Evolutionary conservation across 2,888 invertebrate genomes (phyloP), one percentile per base, ranked within the genome.

Genomic region (Amaurobius ferox): DNA sequence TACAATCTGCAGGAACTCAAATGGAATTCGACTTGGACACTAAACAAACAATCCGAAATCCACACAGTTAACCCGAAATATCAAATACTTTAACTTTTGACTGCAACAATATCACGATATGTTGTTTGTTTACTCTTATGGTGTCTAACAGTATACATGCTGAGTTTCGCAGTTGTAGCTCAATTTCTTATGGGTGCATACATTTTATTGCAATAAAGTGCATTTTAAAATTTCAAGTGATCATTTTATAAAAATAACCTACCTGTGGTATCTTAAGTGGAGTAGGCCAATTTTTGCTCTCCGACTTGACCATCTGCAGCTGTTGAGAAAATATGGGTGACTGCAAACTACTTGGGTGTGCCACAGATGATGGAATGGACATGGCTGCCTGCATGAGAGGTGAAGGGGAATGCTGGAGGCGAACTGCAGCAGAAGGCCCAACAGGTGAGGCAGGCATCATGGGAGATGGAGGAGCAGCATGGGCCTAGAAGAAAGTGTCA

Each of bases 361-460:
- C 19, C 28, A 55, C 48, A 13, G 93, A 92, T 2, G 93, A 91
- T 48, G 90, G 89, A 88, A 92, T 92, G 48, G 92, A 91, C 5
- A 93, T 93, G 6, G 93, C 93, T 7, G 92, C 92, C 13, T 92
- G 91, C 44, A 92, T 92, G 78, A 92, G 89, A 0, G 93, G 88
- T 29, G 92, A 91, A 35, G 92, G 91, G 2, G 90, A 89, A 76
- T 91, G 91, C 67, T 92, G 91, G 81, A 92, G 29, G 91, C 91
- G 77, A 13, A 77, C 39, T 77, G 89, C 89, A 76, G 89, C 88
- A 29, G 89, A 83, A 39, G 90, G 88, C 1, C 88, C 89, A 16
- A 88, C 61, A 7, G 89, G 88, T 11, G 89, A 89, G 28, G 89
- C 88, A 23, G 88, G 88, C 85, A 88, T 87, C 79, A 89, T 77